Percentiles rank a stretch among this genome's conserved stretches.
Evolutionary conservation across 1,140 invertebrate species (phyloP).

Genomic region (Battus philenor): DNA sequence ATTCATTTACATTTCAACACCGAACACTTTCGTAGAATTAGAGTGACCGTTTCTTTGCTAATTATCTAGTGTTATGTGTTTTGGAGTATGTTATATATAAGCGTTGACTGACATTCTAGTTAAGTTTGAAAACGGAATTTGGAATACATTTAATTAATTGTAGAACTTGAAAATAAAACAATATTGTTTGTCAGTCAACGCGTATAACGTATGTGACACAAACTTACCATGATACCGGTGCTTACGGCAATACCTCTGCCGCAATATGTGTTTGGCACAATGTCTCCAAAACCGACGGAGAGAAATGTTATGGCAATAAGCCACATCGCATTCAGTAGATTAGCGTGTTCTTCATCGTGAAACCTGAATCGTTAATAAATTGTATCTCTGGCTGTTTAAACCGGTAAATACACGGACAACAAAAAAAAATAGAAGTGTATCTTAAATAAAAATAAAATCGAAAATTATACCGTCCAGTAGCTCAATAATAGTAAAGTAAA

Average conservation of each 20-base stretch:
- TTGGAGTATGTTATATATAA: no score
- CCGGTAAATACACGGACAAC: slow-evolving; percentile 20
- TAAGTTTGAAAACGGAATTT: no score
- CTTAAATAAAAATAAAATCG: background rate
- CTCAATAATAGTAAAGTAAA: background rate
- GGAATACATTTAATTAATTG: no score
- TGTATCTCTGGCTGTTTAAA: slow-evolving; percentile 51
- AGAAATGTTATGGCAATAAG: slow-evolving; percentile 98
- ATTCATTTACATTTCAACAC: no score
- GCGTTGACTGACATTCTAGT: no score
- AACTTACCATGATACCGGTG: slow-evolving; percentile 98
- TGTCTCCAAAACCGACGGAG: slow-evolving; percentile 99
- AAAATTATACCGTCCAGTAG: slow-evolving; percentile 1
- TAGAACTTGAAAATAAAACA: background rate
- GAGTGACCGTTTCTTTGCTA: no score
- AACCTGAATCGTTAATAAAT: slow-evolving; percentile 83
- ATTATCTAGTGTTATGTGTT: no score
- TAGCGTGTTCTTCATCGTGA: slow-evolving; percentile 97
- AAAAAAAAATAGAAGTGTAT: background rate
- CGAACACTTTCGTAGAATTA: no score
- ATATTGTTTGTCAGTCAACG: slow-evolving; percentile 63
- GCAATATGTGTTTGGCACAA: slow-evolving; percentile 99
- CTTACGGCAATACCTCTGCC: slow-evolving; percentile 98
- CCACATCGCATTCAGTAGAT: slow-evolving; percentile 99
- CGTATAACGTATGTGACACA: slow-evolving; percentile 41